Evolutionary conservation across 2,888 invertebrate genomes (phyloP), one percentile per base, ranked within the genome.

Genomic region (Sphinx pinastri): DNA sequence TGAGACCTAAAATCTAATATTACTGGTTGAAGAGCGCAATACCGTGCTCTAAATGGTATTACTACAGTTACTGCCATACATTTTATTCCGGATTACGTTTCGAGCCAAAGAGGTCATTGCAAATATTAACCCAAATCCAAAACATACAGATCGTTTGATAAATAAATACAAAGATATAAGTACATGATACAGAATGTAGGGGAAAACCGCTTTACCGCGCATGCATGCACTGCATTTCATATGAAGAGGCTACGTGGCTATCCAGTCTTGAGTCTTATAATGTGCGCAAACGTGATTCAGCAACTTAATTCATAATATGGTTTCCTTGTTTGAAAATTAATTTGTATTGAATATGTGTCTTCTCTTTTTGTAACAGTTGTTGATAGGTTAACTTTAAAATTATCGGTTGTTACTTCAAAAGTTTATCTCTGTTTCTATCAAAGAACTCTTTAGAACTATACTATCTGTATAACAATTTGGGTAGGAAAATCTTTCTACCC

Each of bases 201-300:
- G 69, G 71, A 74, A 76, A 76, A 63, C 73, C 75, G 70, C 55
- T 67, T 63, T 69, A 75, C 70, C 60, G 67, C n/a, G 67, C 68
- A 67, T 67, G 63, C 76, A 71, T 70, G 71, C 10, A 67, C 60
- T 73, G 75, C 76, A 75, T 75, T 70, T 71, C 12, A 73, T 76
- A 74, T 75, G 60, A 67, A 70, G 63, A 58, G 54, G 47, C 16
- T 67, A 55, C 25, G 57, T 54, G 60, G 31, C 12, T 60, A 68
- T 59, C 16, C 51, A 59, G n/a, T 25, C 16, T 51, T 38, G 51
- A 3, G 13, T 16, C 47, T 68, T 59, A 59, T 59, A 59, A 68
- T 25, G 67, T 67, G 11, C 58, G 6, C 3, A 59, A 38, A 60
- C 60, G 52, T 54, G 60, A 47, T 60, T 60, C 16, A 47, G 47